These are phyloP conservation scores for Erythrolamprus reginae DNA, from an alignment of 2,113 vertebrate genomes.

Conservation along the genomic window DNA sequence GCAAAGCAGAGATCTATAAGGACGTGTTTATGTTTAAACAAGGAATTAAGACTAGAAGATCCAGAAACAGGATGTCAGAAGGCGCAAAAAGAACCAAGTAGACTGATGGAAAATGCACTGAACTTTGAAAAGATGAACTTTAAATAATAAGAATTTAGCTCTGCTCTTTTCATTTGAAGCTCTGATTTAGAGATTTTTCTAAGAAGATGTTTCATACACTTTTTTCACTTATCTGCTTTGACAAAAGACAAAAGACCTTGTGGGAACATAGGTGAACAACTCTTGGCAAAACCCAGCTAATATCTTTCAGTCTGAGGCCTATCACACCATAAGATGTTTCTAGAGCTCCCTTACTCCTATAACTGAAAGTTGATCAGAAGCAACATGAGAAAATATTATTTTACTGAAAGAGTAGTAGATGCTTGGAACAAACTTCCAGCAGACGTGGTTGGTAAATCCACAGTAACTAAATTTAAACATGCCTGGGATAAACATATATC, in stretches of 20 bases:
- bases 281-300: neutral
- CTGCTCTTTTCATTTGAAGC: neutral
- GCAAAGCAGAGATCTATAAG: neutral
- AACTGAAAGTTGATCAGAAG: neutral
- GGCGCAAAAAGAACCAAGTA: neutral
- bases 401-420: too few species aligned
- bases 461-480: too few species aligned
- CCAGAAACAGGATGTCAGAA: neutral
- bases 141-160: neutral
- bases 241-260: rapidly evolving
- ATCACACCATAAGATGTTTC: neutral
- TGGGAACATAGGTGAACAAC: neutral
- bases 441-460: too few species aligned
- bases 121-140: neutral
- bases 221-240: neutral
- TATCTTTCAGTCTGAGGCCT: neutral
- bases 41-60: neutral
- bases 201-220: neutral
- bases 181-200: neutral
- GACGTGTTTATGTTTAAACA: neutral
- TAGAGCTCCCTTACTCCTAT: neutral
- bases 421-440: too few species aligned
- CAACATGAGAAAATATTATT: too few species aligned
- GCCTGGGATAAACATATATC: too few species aligned
- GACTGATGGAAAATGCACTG: neutral